These are phyloP conservation scores for Eutrigla gurnardus DNA, from an alignment of 2,797 vertebrate species.

Conservation along the genomic window DNA sequence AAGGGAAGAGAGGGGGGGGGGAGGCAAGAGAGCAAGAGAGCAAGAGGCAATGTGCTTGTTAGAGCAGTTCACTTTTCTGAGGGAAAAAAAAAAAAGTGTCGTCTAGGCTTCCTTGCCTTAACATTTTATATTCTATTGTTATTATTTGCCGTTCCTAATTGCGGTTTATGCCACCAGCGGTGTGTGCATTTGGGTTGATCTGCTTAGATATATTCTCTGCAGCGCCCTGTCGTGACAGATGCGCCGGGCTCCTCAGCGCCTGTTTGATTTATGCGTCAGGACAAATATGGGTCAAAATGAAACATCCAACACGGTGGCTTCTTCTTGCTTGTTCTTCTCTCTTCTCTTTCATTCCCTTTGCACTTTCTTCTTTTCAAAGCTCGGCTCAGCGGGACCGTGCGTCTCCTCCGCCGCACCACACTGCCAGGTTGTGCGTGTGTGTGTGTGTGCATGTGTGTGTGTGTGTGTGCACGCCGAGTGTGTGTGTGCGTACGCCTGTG, in stretches of 20 bases:
- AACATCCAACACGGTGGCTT: conserved; percentile 78
- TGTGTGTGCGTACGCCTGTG: conserved; percentile 56
- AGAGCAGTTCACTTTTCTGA: conserved; percentile 51
- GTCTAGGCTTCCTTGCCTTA: conserved; percentile 46
- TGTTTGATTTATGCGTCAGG: conserved; percentile 79
- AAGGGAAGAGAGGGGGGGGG: conserved; percentile 12
- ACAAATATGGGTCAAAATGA: conserved; percentile 84
- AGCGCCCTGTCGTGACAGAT: conserved; percentile 68
- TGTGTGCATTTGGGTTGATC: conserved; percentile 56
- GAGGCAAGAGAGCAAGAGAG: conserved; percentile 11
- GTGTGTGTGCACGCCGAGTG: conserved; percentile 31
- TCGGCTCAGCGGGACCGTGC: conserved; percentile 74
- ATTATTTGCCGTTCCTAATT: conserved; percentile 72
- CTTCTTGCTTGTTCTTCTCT: conserved; percentile 80
- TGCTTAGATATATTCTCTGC: conserved; percentile 65
- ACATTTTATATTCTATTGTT: conserved; percentile 52
- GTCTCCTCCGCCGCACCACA: conserved; percentile 68
- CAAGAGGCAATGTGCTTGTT: conserved; percentile 57
- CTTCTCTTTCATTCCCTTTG: conserved; percentile 80
- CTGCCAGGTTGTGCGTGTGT: conserved; percentile 61
- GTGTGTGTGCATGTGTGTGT: conserved; percentile 42
- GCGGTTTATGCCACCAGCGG: conserved; percentile 65
- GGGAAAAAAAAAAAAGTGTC: conserved; percentile 12
- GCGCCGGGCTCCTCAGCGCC: conserved; percentile 70
- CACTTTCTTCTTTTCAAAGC: conserved; percentile 83